A percentile compares a stretch with the other conserved stretches of the same genome.
Conservation (phyloP, 2,888 invertebrate genomes). For the Dioctria rufipes region DNA sequence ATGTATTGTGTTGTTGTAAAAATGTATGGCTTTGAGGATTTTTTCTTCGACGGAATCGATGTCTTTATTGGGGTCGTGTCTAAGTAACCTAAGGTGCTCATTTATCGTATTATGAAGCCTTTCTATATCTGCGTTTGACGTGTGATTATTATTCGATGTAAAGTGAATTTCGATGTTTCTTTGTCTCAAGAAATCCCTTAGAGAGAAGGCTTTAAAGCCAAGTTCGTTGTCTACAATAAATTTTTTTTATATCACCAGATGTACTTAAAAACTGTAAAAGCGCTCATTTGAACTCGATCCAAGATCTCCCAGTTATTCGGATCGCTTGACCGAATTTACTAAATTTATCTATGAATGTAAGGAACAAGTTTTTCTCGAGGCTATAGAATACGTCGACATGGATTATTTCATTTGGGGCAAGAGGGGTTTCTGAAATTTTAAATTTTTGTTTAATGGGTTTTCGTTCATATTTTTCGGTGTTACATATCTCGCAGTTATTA, state of each 20-base stretch:
- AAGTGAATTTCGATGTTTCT: slow-evolving; percentile 9
- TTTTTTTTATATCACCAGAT: slow-evolving; percentile 45
- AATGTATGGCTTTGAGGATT: slow-evolving; percentile 7
- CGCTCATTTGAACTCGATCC: background rate
- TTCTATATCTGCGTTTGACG: slow-evolving; percentile 36
- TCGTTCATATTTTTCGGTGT: slow-evolving; percentile 12
- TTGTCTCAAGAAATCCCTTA: background rate
- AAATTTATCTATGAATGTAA: background rate
- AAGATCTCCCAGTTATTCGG: background rate
- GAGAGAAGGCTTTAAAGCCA: background rate
- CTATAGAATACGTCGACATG: slow-evolving; percentile 55
- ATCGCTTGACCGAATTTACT: slow-evolving; percentile 57
- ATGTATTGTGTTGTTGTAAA: slow-evolving; percentile 33
- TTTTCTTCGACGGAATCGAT: slow-evolving; percentile 13
- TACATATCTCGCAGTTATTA: slow-evolving; percentile 32
- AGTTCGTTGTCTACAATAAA: background rate
- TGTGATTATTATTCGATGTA: slow-evolving; percentile 18
- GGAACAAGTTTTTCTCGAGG: background rate
- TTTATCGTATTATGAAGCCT: slow-evolving; percentile 17
- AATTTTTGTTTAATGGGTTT: slow-evolving; percentile 53
- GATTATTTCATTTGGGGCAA: slow-evolving; percentile 60
- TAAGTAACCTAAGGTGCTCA: slow-evolving; percentile 1
- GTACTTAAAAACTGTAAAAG: background rate
- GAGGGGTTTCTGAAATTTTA: slow-evolving; percentile 58
- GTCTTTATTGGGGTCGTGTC: background rate